phyloP scores from a whole-genome alignment of 2,888 invertebrate species.

The Archips crataeganus region DNA sequence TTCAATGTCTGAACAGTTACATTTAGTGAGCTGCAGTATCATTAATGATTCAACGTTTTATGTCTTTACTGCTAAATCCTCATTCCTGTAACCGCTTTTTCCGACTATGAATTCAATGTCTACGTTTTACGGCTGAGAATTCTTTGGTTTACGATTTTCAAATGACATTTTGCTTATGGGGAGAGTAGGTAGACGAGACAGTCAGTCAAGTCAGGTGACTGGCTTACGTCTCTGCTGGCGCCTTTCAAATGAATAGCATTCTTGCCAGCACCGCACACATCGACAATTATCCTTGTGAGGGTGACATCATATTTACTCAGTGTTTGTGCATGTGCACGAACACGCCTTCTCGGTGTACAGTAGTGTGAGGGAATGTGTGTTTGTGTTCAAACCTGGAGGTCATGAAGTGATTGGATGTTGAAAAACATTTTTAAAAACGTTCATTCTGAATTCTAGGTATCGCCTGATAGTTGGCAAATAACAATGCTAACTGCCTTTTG shows the following conservation, averaged over 20 bases:
- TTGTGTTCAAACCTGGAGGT: conserved; percentile 71
- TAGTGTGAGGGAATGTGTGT: conserved; percentile 59
- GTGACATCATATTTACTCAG: conserved; percentile 59
- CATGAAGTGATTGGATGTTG: conserved; percentile 69
- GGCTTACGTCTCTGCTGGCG: conserved; percentile 67
- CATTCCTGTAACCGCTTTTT: conserved; percentile 49
- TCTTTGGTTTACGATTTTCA: not conserved
- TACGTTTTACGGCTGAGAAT: not conserved
- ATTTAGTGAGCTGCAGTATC: not conserved
- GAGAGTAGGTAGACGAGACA: conserved; percentile 53
- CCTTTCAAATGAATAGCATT: conserved; percentile 76
- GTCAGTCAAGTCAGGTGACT: conserved; percentile 73
- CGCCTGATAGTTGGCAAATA: conserved; percentile 11
- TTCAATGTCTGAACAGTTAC: not conserved
- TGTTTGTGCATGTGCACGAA: conserved; percentile 66
- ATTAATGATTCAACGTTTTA: conserved; percentile 51
- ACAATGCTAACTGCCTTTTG: conserved; percentile 22
- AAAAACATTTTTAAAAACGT: conserved; percentile 50
- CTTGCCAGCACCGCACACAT: conserved; percentile 56
- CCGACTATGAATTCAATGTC: not conserved
- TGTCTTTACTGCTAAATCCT: conserved; percentile 61
- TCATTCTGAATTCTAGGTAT: conserved; percentile 52
- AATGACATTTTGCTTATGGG: conserved; percentile 48
- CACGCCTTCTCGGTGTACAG: conserved; percentile 68
- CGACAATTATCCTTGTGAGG: conserved; percentile 58